A percentile compares a stretch with the other conserved stretches of the same genome.
phyloP scores from a whole-genome alignment of 1,140 invertebrate genomes.

The Thaumetopoea pityocampa region DNA sequence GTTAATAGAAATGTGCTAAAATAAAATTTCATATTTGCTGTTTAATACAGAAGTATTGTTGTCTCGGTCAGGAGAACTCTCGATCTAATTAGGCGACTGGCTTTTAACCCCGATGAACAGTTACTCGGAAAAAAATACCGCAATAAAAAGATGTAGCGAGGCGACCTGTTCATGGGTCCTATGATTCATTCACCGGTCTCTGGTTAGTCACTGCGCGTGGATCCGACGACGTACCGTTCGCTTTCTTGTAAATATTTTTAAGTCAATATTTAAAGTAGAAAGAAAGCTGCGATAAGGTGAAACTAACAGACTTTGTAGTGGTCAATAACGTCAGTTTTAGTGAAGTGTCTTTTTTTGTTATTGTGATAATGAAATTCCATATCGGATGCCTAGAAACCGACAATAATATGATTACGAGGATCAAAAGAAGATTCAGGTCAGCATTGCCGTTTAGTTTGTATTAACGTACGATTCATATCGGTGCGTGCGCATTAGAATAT shows the following conservation, averaged over 20 bases:
- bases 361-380: slow-evolving; percentile 36
- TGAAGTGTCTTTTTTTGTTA: too few relatives aligned
- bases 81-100: slow-evolving; percentile 39
- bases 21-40: neutral
- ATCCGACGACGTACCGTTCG: slow-evolving; percentile 30
- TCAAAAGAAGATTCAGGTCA: slow-evolving; percentile 37
- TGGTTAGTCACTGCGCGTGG: slow-evolving; percentile 34
- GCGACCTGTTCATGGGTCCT: slow-evolving; percentile 44
- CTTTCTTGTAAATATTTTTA: slow-evolving; percentile 53
- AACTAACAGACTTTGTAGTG: slow-evolving; percentile 3
- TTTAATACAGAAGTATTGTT: neutral
- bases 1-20: too few relatives aligned
- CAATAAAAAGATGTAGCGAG: slow-evolving; percentile 57
- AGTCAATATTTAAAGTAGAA: slow-evolving; percentile 49
- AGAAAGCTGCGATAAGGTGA: slow-evolving; percentile 21
- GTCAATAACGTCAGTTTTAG: too few relatives aligned
- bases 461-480: neutral
- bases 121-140: slow-evolving; percentile 54
- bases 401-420: slow-evolving; percentile 30
- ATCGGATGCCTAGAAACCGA: slow-evolving; percentile 23
- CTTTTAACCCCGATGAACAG: slow-evolving; percentile 41
- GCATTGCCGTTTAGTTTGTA: neutral
- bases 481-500: neutral
- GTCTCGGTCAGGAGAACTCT: slow-evolving; percentile 15
- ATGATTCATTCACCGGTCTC: slow-evolving; percentile 51